A percentile compares a stretch with the other conserved stretches of the same genome.
Evolutionary conservation across 2,888 invertebrate genomes (phyloP).

Genomic region (Orthosia gracilis): DNA sequence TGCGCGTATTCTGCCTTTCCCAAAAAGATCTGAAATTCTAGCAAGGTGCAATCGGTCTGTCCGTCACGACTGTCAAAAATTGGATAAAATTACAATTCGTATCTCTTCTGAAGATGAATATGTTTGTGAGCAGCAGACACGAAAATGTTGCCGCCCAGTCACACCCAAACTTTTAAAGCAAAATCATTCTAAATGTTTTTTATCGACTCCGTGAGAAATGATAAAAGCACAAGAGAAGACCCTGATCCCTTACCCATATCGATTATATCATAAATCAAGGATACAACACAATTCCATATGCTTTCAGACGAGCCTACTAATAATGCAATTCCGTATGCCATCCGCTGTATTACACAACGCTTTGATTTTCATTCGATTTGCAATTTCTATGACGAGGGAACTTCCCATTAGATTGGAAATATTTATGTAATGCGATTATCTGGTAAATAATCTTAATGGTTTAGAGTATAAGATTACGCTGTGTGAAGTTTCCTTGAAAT

Average conservation of each 20-base stretch:
- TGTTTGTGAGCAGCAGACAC: too few relatives aligned
- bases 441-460: slow-evolving; percentile 1
- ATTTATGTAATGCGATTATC: slow-evolving; percentile 36
- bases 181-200: too few relatives aligned
- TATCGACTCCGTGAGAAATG: too few relatives aligned
- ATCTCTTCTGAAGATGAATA: too few relatives aligned
- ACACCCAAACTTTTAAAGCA: too few relatives aligned
- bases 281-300: not conserved
- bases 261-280: slow-evolving; percentile 1
- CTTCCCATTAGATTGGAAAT: slow-evolving; percentile 20
- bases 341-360: slow-evolving; percentile 42
- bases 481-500: not conserved
- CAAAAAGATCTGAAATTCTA: too few relatives aligned
- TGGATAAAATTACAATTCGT: too few relatives aligned
- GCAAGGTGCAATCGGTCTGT: too few relatives aligned
- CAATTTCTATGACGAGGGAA: slow-evolving; percentile 37
- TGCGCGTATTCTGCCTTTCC: too few relatives aligned
- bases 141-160: too few relatives aligned
- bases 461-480: not conserved
- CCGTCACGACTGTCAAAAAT: too few relatives aligned
- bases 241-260: not conserved
- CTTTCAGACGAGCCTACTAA: slow-evolving; percentile 24
- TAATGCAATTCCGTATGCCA: slow-evolving; percentile 43
- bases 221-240: not conserved
- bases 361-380: slow-evolving; percentile 41